Evolutionary conservation across 2,888 invertebrate species (phyloP).

Genomic region (Yponomeuta sedellus): DNA sequence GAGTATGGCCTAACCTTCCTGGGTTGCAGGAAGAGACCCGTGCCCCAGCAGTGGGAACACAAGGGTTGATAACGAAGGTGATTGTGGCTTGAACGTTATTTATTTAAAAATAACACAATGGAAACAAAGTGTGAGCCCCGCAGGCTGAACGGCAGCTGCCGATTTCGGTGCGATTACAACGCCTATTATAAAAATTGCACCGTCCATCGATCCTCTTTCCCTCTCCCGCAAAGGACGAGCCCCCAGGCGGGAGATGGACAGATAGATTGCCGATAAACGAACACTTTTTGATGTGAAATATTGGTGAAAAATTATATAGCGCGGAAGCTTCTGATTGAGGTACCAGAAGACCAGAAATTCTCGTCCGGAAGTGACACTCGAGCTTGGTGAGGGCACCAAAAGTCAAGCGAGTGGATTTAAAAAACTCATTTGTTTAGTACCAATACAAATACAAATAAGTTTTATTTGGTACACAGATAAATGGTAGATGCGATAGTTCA

Average conservation of each 20-base stretch:
- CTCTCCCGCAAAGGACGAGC: conserved; percentile 4
- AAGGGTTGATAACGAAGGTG: no score
- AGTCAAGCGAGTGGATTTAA: no score
- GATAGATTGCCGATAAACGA: conserved; percentile 17
- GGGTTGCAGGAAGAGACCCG: no score
- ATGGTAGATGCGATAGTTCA: no score
- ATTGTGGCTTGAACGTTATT: no score
- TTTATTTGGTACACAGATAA: no score
- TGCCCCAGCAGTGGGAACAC: no score
- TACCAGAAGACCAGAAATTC: not conserved
- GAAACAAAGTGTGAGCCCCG: conserved; percentile 17
- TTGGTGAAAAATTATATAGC: conserved; percentile 23
- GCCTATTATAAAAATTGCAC: conserved; percentile 17
- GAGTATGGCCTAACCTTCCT: no score
- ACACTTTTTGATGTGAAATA: conserved; percentile 17
- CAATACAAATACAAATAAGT: no score
- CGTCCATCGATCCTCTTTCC: conserved; percentile 7
- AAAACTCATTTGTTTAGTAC: no score
- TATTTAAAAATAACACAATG: conserved; percentile 16
- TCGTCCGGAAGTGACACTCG: not conserved
- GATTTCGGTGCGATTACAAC: conserved; percentile 29
- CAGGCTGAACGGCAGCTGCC: conserved; percentile 23
- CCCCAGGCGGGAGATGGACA: conserved; percentile 16
- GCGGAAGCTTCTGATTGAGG: not conserved
- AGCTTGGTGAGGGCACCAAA: not conserved